Conservation (phyloP, 2,113 vertebrate species). For the Siniperca chuatsi region DNA sequence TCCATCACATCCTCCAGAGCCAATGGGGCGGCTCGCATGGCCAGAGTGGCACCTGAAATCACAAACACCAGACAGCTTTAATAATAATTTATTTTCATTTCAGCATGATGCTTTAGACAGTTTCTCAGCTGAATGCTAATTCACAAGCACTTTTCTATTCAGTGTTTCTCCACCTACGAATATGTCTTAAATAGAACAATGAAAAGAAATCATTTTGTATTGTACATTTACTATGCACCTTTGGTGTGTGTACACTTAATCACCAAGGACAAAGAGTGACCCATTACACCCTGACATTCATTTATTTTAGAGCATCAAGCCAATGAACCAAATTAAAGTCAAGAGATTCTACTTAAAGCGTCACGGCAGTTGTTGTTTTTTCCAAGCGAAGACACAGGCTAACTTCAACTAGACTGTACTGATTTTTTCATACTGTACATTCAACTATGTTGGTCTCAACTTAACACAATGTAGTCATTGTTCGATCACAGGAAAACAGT, state of each 20-base stretch:
- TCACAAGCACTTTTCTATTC: background rate
- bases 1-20: constrained; percentile 93
- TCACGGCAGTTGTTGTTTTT: background rate
- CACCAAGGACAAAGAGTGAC: background rate
- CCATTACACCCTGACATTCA: background rate
- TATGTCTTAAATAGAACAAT: background rate
- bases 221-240: background rate
- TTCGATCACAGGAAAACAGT: background rate
- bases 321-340: constrained; percentile 3
- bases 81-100: background rate
- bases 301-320: constrained; percentile 1
- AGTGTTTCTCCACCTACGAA: background rate
- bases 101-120: background rate
- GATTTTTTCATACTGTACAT: background rate
- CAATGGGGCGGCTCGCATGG: constrained; percentile 94
- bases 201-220: background rate
- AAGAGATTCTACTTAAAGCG: constrained; percentile 10
- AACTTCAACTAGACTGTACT: background rate
- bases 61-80: constrained; percentile 2
- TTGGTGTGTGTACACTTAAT: background rate
- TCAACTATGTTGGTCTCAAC: constrained; percentile 9
- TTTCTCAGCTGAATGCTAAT: background rate
- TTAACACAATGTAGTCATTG: constrained; percentile 24
- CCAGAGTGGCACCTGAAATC: constrained; percentile 92
- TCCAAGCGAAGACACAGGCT: background rate